A percentile compares a stretch with the other conserved stretches of the same genome.
These are phyloP conservation scores for Ophthalmolycus amberensis DNA, from an alignment of 2,113 vertebrate species.

Conservation along the genomic window DNA sequence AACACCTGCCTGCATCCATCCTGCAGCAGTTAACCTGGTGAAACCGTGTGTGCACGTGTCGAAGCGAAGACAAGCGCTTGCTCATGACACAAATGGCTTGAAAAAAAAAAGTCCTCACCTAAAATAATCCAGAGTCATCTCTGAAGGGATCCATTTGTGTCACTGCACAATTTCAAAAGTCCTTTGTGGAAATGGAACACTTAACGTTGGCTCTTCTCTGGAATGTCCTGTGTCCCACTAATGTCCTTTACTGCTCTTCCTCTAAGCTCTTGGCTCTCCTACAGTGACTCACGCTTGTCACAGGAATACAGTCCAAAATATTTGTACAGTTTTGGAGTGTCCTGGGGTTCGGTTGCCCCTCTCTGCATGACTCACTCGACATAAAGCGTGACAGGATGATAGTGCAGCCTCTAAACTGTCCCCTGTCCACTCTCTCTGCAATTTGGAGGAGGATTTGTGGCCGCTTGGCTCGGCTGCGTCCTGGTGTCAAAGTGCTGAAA, in stretches of 20 bases:
- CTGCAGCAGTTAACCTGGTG: conserved; percentile 48
- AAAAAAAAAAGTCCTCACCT: too few species aligned
- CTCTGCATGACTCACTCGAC: conserved; percentile 53
- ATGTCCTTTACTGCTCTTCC: conserved; percentile 14
- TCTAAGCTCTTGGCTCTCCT: neutral
- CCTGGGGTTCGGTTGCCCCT: conserved; percentile 7
- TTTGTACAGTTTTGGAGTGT: conserved; percentile 34
- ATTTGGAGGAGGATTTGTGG: conserved; percentile 50
- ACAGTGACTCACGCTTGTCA: conserved; percentile 9
- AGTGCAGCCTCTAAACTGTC: conserved; percentile 33
- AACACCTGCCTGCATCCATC: conserved; percentile 50
- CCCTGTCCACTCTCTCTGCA: neutral
- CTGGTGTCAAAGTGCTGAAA: conserved; percentile 53
- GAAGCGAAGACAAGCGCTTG: neutral
- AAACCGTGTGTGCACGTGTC: conserved; percentile 9
- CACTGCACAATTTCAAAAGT: neutral
- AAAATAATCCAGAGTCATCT: conserved; percentile 2
- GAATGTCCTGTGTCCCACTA: neutral
- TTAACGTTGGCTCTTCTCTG: neutral
- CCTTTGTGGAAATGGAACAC: neutral
- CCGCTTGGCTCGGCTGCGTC: conserved; percentile 26
- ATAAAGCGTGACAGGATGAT: conserved; percentile 41
- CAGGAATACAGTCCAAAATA: conserved; percentile 16
- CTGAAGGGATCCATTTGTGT: conserved; percentile 17
- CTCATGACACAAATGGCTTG: too few species aligned